A percentile compares a stretch with the other conserved stretches of the same genome.
These are phyloP conservation scores for Cosmia trapezina DNA, from an alignment of 2,888 invertebrate species.

Conservation along the genomic window DNA sequence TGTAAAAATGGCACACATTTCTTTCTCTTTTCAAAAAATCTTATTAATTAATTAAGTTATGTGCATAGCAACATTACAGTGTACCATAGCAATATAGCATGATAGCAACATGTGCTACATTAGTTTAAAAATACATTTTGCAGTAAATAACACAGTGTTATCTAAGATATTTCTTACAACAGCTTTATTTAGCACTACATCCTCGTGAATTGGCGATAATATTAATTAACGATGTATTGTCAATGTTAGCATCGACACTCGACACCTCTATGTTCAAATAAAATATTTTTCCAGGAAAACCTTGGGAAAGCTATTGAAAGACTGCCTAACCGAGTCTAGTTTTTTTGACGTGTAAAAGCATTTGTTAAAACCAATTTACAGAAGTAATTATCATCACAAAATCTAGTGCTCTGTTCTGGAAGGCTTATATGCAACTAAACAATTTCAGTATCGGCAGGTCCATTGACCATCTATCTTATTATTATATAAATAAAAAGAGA, in stretches of 20 bases:
- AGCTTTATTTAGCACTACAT: background rate
- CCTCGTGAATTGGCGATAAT: background rate
- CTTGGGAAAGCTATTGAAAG: background rate
- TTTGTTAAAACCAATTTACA: too few relatives aligned
- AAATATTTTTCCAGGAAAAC: background rate
- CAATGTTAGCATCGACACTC: too few relatives aligned
- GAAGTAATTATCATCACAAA: too few relatives aligned
- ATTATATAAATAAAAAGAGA: too few relatives aligned
- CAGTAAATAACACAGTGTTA: background rate
- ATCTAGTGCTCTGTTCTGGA: too few relatives aligned
- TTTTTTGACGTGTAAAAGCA: too few relatives aligned
- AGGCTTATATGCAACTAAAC: too few relatives aligned
- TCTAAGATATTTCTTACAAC: constrained; percentile 8
- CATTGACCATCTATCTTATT: too few relatives aligned
- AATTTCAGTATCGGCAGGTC: too few relatives aligned
- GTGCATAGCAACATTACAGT: background rate
- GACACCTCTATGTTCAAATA: background rate
- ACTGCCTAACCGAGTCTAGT: background rate
- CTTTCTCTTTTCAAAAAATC: too few relatives aligned
- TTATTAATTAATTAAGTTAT: background rate
- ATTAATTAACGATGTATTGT: constrained; percentile 14
- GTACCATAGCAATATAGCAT: background rate
- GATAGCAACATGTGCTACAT: background rate
- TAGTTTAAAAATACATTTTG: background rate
- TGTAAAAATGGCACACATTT: background rate